Evolutionary conservation across 1,140 invertebrate species (phyloP).

Genomic region (Antheraea pernyi): DNA sequence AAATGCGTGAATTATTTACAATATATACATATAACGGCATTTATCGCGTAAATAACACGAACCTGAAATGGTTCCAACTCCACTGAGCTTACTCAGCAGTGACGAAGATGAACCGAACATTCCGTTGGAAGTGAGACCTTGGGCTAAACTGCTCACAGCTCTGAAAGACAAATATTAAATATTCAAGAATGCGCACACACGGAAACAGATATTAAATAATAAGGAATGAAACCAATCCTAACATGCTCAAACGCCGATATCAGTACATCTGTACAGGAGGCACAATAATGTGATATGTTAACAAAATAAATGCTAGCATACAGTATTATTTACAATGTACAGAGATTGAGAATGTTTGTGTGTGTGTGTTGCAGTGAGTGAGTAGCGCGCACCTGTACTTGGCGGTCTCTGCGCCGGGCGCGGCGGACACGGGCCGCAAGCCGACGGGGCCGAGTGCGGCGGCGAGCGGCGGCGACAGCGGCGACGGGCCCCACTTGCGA

Average conservation of each 20-base stretch:
- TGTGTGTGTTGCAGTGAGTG: neutral
- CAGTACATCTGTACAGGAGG: conserved; percentile 48
- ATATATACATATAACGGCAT: conserved; percentile 19
- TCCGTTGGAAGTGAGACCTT: conserved; percentile 86
- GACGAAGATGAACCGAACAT: conserved; percentile 91
- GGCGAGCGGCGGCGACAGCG: conserved; percentile 70
- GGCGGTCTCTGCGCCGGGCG: conserved; percentile 92
- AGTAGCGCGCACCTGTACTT: conserved; percentile 83
- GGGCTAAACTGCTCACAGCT: conserved; percentile 81
- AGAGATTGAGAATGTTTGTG: neutral
- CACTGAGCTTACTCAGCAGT: conserved; percentile 87
- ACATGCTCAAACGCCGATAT: conserved; percentile 45
- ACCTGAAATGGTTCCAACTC: conserved; percentile 75
- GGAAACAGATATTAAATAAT: neutral
- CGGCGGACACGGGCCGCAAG: conserved; percentile 86
- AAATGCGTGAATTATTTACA: conserved; percentile 14
- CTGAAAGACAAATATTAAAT: conserved; percentile 62
- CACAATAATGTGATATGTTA: conserved; percentile 29
- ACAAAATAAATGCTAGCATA: conserved; percentile 39
- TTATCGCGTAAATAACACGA: conserved; percentile 35
- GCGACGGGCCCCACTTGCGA: conserved; percentile 76
- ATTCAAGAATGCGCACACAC: conserved; percentile 34
- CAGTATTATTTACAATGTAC: conserved; percentile 54
- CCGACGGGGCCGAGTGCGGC: conserved; percentile 68
- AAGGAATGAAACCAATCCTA: conserved; percentile 24